A percentile compares a stretch with the other conserved stretches of the same genome.
Conservation (phyloP, 92 coral and sea anemone species). For the Scolanthus callimorphus region DNA sequence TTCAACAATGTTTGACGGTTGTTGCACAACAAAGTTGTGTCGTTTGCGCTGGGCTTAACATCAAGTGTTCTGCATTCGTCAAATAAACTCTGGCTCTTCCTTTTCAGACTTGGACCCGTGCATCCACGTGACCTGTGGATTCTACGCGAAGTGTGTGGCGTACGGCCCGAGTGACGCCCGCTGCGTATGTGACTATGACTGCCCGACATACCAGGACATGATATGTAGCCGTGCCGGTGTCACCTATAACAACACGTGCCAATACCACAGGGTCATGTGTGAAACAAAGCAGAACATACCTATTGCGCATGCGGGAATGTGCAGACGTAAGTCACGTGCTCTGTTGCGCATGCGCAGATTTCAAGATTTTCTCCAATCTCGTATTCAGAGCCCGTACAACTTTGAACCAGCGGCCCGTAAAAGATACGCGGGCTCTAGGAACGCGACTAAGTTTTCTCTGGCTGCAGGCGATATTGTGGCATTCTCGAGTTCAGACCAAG, state of each 20-base stretch:
- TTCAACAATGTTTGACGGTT: too few relatives aligned
- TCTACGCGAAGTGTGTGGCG: constrained; percentile 57
- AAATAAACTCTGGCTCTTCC: not conserved
- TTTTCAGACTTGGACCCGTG: constrained; percentile 62
- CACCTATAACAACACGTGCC: constrained; percentile 45
- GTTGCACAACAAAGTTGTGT: too few relatives aligned
- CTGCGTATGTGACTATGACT: constrained; percentile 52
- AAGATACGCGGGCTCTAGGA: too few relatives aligned
- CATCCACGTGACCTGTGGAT: constrained; percentile 32
- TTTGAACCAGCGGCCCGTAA: too few relatives aligned
- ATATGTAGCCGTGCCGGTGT: constrained; percentile 52
- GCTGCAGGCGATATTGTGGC: too few relatives aligned
- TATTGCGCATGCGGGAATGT: constrained; percentile 76
- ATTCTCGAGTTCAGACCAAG: too few relatives aligned
- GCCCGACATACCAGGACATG: constrained; percentile 62
- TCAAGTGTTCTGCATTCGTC: too few relatives aligned
- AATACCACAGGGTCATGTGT: constrained; percentile 57
- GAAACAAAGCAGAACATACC: constrained; percentile 29
- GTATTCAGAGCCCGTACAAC: too few relatives aligned
- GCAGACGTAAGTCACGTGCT: constrained; percentile 55
- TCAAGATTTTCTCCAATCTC: too few relatives aligned
- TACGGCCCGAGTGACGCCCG: constrained; percentile 37
- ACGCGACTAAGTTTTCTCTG: too few relatives aligned
- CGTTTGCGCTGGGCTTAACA: too few relatives aligned
- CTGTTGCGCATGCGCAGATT: too few relatives aligned